Evolutionary conservation across 2,888 invertebrate species (phyloP), one percentile per base, ranked within the genome.

Genomic region (Thyatira batis): DNA sequence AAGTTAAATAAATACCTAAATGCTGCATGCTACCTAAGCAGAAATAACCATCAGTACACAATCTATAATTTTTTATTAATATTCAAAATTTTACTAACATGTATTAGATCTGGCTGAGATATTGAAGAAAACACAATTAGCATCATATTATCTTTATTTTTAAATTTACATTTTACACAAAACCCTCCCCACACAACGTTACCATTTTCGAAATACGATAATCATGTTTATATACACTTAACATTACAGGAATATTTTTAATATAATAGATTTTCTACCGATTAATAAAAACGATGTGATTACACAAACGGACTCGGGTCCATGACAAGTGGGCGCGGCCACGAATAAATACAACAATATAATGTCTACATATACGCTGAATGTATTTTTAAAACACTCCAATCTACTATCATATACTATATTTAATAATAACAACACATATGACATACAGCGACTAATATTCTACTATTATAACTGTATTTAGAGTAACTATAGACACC

Each of bases 161-260:
- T 71, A 80, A 85, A 83, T 84, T 85, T 87, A 87, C 80, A 82
- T 73, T 78, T 74, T 83, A 80, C 82, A 72, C 78, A 81, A 78
- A 33, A 82, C 76, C 84, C 71, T 77, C 75, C 82, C 79, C 73
- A 76, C 69, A 75, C 69, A 78, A 75, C 25, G 25, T 46, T 13
- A 76, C 69, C 72, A 71, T 66, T 66, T 69, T 71, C 39, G 69
- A 73, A 78, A 78, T 73, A 76, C 65, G 73, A 67, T 72, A 65
- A 67, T 66, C 45, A 57, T 55, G 70, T 76, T 61, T 81, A 85
- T 84, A 84, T 84, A 87, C 84, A 86, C 78, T 82, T 85, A 85
- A 78, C 65, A 78, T 78, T 84, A 87, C 82, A 85, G 78, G 70
- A 81, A 85, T 82, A 84, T 84, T 79, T 80, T 80, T 72, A 76